Percentiles rank a stretch among this genome's conserved stretches.
Evolutionary conservation across 1,140 invertebrate genomes (phyloP).

Genomic region (Platyscapa corneri): DNA sequence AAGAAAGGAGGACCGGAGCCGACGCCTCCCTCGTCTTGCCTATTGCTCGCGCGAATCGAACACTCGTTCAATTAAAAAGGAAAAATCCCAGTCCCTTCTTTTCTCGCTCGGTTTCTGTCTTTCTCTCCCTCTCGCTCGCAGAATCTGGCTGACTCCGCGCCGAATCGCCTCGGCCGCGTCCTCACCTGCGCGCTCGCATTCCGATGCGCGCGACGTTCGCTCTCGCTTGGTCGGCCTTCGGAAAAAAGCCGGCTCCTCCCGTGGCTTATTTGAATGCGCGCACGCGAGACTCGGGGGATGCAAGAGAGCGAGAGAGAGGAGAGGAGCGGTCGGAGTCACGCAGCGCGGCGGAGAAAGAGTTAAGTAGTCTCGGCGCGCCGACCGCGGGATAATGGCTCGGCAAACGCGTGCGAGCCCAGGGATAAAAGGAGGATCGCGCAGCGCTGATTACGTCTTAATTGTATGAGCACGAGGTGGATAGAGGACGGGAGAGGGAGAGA

Average conservation of each 20-base stretch:
- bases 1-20: no score
- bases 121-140: no score
- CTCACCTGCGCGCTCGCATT: neutral
- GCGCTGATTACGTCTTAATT: constrained; percentile 51
- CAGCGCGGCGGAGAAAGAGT: neutral
- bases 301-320: neutral
- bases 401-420: neutral
- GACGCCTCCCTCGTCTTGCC: no score
- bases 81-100: no score
- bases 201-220: neutral
- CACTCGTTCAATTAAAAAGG: no score
- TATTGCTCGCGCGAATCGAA: no score
- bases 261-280: constrained; percentile 26
- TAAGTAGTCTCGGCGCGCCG: neutral
- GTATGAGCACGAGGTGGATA: neutral
- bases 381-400: neutral
- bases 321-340: neutral
- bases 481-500: neutral
- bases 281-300: neutral
- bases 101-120: no score
- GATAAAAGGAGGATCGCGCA: neutral
- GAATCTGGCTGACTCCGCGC: no score
- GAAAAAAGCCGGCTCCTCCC: neutral
- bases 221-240: neutral
- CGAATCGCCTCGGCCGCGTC: no score